phyloP scores from a whole-genome alignment of 2,888 invertebrate genomes.

The Agrotis ipsilon region DNA sequence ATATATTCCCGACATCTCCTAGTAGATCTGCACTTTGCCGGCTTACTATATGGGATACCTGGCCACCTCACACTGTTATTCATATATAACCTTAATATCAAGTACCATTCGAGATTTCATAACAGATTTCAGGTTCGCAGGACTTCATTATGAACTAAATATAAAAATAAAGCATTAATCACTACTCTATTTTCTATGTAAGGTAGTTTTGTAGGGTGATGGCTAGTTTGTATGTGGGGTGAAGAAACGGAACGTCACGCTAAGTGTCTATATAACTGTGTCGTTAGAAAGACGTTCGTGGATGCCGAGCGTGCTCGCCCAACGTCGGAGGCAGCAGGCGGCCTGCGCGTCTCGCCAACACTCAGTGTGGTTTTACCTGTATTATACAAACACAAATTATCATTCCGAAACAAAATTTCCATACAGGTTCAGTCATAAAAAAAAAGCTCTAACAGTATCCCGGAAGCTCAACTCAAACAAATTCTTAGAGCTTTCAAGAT shows the following conservation, averaged over 20 bases:
- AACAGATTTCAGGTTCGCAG: constrained; percentile 58
- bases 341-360: constrained; percentile 77
- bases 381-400: constrained; percentile 40
- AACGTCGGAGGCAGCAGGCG: constrained; percentile 66
- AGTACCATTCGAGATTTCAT: constrained; percentile 66
- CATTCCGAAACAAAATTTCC: background rate
- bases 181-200: constrained; percentile 64
- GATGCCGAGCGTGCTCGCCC: constrained; percentile 65
- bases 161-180: constrained; percentile 75
- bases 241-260: constrained; percentile 68
- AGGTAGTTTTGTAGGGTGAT: constrained; percentile 71
- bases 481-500: background rate
- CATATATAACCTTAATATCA: constrained; percentile 56
- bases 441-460: background rate
- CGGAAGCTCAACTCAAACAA: background rate
- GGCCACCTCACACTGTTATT: constrained; percentile 54
- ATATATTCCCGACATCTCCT: constrained; percentile 76
- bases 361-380: constrained; percentile 89
- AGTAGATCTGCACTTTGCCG: constrained; percentile 83
- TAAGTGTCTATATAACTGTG: constrained; percentile 69
- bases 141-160: constrained; percentile 68
- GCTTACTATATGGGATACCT: constrained; percentile 70
- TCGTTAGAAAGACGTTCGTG: constrained; percentile 67
- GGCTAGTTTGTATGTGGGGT: constrained; percentile 71
- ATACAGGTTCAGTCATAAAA: background rate